These are phyloP conservation scores for Sanderia malayensis DNA, from an alignment of 30 jellyfish, hydroid and myxozoan species.

Conservation along the genomic window DNA sequence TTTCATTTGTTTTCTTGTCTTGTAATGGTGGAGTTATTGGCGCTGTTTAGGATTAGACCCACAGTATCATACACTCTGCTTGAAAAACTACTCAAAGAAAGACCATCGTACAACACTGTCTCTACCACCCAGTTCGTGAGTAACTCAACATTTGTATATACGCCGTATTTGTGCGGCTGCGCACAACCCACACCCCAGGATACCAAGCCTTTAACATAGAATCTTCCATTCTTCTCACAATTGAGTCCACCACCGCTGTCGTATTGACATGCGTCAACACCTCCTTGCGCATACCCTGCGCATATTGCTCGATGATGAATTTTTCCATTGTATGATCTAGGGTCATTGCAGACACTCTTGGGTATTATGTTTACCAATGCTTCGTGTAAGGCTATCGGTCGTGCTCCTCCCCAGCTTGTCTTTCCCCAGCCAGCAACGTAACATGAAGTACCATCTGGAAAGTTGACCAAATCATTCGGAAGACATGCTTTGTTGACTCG, in stretches of 20 bases:
- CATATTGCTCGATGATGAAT: constrained; percentile 76
- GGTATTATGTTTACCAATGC: constrained; percentile 74
- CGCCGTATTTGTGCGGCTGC: constrained; percentile 78
- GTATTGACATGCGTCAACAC: constrained; percentile 90
- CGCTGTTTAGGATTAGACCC: no score
- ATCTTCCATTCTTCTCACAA: constrained; percentile 64
- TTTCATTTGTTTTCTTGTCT: no score
- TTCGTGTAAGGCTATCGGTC: constrained; percentile 64
- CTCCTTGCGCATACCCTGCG: constrained; percentile 89
- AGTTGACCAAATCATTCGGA: constrained; percentile 44
- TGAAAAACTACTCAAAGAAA: constrained; percentile 17
- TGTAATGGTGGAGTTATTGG: no score
- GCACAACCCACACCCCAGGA: constrained; percentile 96
- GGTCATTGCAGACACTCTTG: constrained; percentile 62
- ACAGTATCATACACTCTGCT: constrained; percentile 12
- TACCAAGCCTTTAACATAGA: constrained; percentile 79
- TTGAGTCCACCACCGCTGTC: constrained; percentile 97
- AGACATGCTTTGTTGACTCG: constrained; percentile 72
- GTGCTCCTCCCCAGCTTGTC: constrained; percentile 60
- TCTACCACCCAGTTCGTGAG: constrained; percentile 65
- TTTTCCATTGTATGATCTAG: constrained; percentile 68
- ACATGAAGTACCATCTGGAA: constrained; percentile 49
- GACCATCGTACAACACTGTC: constrained; percentile 61
- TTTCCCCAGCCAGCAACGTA: constrained; percentile 95
- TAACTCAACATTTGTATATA: constrained; percentile 64